phyloP scores from a whole-genome alignment of 37 sponge, comb jelly and placozoan species.

The Oopsacas minuta region DNA sequence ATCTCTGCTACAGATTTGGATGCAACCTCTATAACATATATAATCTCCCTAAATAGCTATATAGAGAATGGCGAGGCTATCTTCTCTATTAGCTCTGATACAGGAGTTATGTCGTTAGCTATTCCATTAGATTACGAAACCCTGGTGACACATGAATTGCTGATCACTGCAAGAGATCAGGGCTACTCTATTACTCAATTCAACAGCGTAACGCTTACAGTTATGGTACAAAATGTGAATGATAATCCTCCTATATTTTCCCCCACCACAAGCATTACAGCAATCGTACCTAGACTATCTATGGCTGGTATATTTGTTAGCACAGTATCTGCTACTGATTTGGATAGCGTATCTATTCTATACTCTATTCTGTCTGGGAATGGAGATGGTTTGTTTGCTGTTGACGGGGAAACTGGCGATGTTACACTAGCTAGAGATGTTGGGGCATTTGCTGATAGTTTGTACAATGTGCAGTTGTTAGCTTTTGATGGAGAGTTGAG shows the following conservation, averaged over 20 bases:
- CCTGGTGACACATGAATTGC: neutral
- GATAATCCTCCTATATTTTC: neutral
- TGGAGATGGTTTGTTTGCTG: neutral
- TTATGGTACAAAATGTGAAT: neutral
- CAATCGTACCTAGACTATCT: neutral
- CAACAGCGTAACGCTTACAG: neutral
- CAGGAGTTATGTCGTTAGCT: neutral
- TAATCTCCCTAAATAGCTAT: neutral
- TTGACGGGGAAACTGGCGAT: neutral
- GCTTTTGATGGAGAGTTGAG: neutral
- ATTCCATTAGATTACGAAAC: neutral
- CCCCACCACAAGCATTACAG: neutral
- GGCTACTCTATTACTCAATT: neutral
- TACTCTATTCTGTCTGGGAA: neutral
- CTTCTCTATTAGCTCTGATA: neutral
- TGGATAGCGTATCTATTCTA: neutral
- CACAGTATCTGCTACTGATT: neutral
- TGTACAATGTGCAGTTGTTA: neutral
- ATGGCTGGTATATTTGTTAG: neutral
- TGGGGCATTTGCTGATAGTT: neutral
- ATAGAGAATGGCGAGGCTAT: neutral
- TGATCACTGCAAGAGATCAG: neutral
- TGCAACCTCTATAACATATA: neutral
- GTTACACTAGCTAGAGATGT: neutral
- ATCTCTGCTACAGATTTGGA: neutral